Percentiles rank a stretch among this genome's conserved stretches.
Conservation (phyloP, 1,140 invertebrate species). For the Megathymus violae region DNA sequence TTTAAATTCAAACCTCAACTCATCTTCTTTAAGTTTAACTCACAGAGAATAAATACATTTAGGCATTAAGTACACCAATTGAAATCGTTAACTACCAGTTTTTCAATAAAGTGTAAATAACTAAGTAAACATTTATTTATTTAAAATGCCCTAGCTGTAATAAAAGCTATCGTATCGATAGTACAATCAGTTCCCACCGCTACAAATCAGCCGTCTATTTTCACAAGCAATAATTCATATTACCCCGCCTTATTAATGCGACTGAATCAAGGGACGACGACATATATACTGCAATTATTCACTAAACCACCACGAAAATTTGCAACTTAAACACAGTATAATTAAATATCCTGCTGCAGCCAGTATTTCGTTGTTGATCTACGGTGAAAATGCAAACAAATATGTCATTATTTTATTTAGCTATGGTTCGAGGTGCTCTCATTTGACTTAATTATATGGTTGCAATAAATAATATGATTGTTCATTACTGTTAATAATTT, state of each 20-base stretch:
- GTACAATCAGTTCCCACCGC: constrained; percentile 25
- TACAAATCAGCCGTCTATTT: constrained; percentile 54
- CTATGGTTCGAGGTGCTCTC: not conserved
- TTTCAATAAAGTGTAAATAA: no score
- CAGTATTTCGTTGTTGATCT: constrained; percentile 1
- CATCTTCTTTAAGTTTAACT: no score
- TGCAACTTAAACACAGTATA: constrained; percentile 9
- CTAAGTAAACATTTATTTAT: no score
- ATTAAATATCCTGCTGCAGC: not conserved
- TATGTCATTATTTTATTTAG: not conserved
- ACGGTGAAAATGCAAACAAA: not conserved
- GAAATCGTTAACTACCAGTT: no score
- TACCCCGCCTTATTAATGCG: constrained; percentile 62
- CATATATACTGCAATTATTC: constrained; percentile 70
- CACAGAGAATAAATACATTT: no score
- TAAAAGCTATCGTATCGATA: constrained; percentile 34
- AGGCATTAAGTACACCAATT: no score
- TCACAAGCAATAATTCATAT: constrained; percentile 62
- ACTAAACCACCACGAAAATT: constrained; percentile 43
- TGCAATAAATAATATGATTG: constrained; percentile 15
- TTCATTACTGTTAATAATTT: not conserved
- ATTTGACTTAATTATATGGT: not conserved
- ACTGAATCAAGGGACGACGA: constrained; percentile 68
- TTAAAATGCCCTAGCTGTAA: no score
- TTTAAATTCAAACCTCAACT: no score